Conservation (phyloP, 1,140 invertebrate species). For the Diabrotica undecimpunctata region DNA sequence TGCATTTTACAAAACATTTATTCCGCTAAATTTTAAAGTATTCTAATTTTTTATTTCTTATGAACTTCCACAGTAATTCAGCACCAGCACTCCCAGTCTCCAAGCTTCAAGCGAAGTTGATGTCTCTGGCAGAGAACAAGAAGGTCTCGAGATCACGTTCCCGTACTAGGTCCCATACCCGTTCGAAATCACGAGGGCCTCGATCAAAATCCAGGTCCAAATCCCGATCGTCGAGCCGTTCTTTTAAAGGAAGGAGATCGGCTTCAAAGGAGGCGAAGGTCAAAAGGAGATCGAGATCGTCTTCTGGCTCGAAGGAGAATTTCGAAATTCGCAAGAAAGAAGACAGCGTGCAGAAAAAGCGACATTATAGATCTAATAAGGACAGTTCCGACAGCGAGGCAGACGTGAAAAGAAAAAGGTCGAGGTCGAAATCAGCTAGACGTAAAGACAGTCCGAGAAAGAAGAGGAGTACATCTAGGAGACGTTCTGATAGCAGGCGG, state of each 20-base stretch:
- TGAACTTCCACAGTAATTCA: constrained; percentile 42
- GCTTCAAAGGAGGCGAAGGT: constrained; percentile 32
- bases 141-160: constrained; percentile 45
- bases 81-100: constrained; percentile 51
- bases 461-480: constrained; percentile 34
- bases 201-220: constrained; percentile 47
- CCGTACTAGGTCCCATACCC: constrained; percentile 37
- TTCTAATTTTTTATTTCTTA: constrained; percentile 7
- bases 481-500: constrained; percentile 39
- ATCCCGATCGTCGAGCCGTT: constrained; percentile 43
- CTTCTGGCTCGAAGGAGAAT: constrained; percentile 53
- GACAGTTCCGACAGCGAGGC: constrained; percentile 65
- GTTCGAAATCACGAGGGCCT: constrained; percentile 37
- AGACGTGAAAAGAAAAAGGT: constrained; percentile 41
- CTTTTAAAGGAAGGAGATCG: constrained; percentile 32
- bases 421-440: constrained; percentile 47
- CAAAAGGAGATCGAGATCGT: constrained; percentile 43
- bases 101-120: constrained; percentile 57
- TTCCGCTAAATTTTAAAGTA: background rate
- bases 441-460: constrained; percentile 38
- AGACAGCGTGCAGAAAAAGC: constrained; percentile 73
- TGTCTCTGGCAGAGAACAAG: constrained; percentile 55
- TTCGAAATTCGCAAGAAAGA: constrained; percentile 74
- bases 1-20: background rate
- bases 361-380: constrained; percentile 83